Evolutionary conservation across 2,888 invertebrate species (phyloP).

Genomic region (Andrena bicolor): DNA sequence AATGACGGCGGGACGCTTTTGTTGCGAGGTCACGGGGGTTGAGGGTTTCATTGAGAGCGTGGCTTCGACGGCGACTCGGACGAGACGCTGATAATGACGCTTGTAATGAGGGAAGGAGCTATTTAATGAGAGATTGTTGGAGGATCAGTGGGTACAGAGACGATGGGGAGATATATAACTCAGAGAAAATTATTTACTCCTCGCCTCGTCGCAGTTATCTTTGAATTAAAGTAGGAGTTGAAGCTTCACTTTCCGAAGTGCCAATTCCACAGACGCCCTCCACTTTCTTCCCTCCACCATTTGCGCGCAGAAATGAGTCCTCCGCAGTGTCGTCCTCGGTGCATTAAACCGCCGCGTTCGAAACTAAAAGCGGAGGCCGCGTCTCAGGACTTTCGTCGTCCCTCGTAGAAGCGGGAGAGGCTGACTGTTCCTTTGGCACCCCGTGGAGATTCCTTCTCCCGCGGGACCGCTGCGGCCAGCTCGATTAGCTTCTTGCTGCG

Average conservation of each 20-base stretch:
- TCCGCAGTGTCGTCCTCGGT: not conserved
- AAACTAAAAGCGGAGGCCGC: not conserved
- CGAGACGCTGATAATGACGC: constrained; percentile 17
- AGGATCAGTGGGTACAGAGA: not conserved
- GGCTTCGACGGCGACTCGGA: not conserved
- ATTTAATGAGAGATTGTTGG: not conserved
- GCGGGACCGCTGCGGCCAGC: constrained; percentile 52
- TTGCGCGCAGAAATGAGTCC: too few relatives aligned
- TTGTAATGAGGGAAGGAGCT: not conserved
- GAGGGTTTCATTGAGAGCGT: not conserved
- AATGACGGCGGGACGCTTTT: not conserved
- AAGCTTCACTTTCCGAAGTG: too few relatives aligned
- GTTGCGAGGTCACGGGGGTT: not conserved
- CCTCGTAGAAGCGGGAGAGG: constrained; percentile 15
- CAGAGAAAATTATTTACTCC: too few relatives aligned
- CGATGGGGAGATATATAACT: not conserved
- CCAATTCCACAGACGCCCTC: too few relatives aligned
- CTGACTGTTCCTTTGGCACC: constrained; percentile 53
- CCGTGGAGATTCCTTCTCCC: constrained; percentile 61
- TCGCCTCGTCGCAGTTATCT: too few relatives aligned
- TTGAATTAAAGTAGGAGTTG: too few relatives aligned
- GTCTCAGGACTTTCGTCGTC: constrained; percentile 39
- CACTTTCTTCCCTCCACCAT: too few relatives aligned
- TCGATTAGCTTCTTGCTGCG: constrained; percentile 73
- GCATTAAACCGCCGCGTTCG: not conserved